Evolutionary conservation across 2,113 vertebrate genomes (phyloP).

Genomic region (Chauna torquata): DNA sequence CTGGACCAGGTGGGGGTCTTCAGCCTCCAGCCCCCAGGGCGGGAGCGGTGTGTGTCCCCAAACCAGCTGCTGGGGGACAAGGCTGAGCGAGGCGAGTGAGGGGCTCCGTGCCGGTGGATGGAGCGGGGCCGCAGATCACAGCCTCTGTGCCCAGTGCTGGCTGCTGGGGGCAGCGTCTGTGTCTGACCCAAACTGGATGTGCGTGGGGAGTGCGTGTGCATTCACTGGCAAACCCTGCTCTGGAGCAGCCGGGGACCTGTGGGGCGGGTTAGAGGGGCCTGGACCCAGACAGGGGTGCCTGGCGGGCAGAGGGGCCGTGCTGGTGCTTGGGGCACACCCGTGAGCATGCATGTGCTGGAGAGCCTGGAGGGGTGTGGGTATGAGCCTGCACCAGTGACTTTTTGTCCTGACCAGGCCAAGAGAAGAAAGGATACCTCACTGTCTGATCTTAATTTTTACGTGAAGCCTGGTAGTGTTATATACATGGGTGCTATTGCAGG

Average conservation of each 20-base stretch:
- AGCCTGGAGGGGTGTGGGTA: rapidly evolving
- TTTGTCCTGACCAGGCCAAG: not conserved
- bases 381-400: not conserved
- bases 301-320: rapidly evolving
- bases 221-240: not conserved
- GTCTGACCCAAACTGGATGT: not conserved
- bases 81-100: not conserved
- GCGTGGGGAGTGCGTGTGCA: not conserved
- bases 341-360: rapidly evolving
- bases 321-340: rapidly evolving
- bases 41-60: not conserved
- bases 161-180: not conserved
- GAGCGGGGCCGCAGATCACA: not conserved
- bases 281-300: rapidly evolving
- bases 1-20: not conserved
- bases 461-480: not conserved
- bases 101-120: no score
- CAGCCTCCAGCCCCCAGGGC: not conserved
- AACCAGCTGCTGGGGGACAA: not conserved
- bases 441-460: not conserved
- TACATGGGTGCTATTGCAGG: not conserved
- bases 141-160: not conserved
- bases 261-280: not conserved
- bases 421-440: not conserved
- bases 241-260: not conserved